phyloP scores from a whole-genome alignment of 2,797 vertebrate species.

The Spinus pinus region DNA sequence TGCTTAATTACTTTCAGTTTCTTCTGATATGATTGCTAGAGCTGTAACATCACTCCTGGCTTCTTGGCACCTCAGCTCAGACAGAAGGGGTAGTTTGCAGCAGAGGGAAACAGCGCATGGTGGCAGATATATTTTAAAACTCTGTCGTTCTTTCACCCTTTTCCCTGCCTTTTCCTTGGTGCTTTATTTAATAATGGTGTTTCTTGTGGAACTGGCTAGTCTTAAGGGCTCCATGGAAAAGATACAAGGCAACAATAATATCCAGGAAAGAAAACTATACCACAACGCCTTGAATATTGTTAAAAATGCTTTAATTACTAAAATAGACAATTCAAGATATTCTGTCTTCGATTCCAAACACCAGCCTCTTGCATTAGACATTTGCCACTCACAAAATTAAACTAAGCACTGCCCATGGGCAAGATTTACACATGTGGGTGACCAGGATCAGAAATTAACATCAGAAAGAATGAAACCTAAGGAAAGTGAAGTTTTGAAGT shows the following conservation, averaged over 20 bases:
- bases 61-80: background rate
- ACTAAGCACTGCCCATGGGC: background rate
- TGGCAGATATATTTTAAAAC: background rate
- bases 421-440: background rate
- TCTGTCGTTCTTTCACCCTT: background rate
- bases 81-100: background rate
- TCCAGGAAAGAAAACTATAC: background rate
- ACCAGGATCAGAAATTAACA: background rate
- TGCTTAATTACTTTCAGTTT: background rate
- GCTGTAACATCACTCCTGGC: background rate
- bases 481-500: background rate
- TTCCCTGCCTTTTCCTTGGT: background rate
- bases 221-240: background rate
- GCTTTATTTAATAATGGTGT: background rate
- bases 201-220: background rate
- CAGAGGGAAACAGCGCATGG: background rate
- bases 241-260: background rate
- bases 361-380: background rate
- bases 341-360: conserved; percentile 19
- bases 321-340: conserved; percentile 58
- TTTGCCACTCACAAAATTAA: background rate
- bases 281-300: background rate
- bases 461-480: background rate
- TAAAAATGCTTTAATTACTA: conserved; percentile 76
- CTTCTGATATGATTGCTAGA: background rate